Conservation (phyloP, 1,140 invertebrate genomes). For the Acromyrmex charruanus region DNA sequence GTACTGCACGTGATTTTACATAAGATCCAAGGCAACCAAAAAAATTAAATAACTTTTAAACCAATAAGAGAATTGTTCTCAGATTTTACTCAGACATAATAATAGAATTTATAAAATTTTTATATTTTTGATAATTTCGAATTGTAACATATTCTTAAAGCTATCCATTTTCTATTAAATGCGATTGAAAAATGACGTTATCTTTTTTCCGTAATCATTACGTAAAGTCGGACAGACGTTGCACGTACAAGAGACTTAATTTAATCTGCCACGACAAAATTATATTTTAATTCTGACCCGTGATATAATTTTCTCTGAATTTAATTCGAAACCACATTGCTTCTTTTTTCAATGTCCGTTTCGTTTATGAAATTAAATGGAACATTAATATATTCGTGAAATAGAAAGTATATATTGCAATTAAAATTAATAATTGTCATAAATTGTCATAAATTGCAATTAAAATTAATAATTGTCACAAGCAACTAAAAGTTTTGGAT, state of each 20-base stretch:
- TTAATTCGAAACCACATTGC: not conserved
- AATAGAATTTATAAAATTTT: too few relatives aligned
- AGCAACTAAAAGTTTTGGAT: not conserved
- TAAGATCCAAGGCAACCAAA: too few relatives aligned
- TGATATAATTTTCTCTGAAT: not conserved
- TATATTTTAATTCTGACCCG: conserved; percentile 4
- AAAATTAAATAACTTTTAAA: too few relatives aligned
- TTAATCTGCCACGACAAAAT: not conserved
- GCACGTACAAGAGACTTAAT: not conserved
- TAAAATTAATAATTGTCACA: not conserved
- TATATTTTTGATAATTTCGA: too few relatives aligned
- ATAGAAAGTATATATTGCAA: not conserved
- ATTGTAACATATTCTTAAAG: too few relatives aligned
- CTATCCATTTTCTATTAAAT: conserved; percentile 65
- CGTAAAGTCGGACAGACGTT: not conserved
- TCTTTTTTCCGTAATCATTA: not conserved
- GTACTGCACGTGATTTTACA: too few relatives aligned
- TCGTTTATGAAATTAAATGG: not conserved
- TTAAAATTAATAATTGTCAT: too few relatives aligned
- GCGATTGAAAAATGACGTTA: conserved; percentile 14
- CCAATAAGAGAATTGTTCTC: too few relatives aligned
- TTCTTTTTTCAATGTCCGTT: not conserved
- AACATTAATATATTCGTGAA: not conserved
- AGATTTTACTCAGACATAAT: too few relatives aligned
- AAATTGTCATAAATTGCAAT: not conserved